Evolutionary conservation across 2,797 vertebrate species (phyloP).

Genomic region (Pseudochromis fuscus): DNA sequence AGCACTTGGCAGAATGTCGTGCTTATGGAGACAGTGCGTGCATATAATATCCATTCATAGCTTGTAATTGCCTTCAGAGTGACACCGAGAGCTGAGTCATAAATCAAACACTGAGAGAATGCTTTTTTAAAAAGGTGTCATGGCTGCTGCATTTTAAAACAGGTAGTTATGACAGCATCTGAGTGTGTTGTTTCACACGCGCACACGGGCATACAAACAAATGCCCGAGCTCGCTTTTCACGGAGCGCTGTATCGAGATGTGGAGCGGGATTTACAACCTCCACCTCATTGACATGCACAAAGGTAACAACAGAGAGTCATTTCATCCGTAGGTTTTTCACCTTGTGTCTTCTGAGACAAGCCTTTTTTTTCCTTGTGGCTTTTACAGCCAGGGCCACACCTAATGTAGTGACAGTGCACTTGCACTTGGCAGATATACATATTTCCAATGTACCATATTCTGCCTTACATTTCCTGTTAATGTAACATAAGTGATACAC

Average conservation of each 20-base stretch:
- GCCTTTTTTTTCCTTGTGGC: neutral
- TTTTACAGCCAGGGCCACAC: constrained; percentile 15
- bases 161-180: constrained; percentile 72
- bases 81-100: constrained; percentile 80
- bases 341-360: constrained; percentile 3
- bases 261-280: constrained; percentile 22
- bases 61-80: constrained; percentile 83
- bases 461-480: constrained; percentile 11
- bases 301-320: constrained; percentile 11
- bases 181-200: constrained; percentile 33
- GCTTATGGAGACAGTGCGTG: constrained; percentile 71
- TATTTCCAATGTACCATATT: neutral
- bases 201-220: constrained; percentile 8
- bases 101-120: constrained; percentile 77
- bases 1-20: constrained; percentile 76
- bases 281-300: constrained; percentile 23
- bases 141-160: constrained; percentile 66
- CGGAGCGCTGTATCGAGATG: constrained; percentile 19
- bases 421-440: neutral
- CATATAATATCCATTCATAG: constrained; percentile 83
- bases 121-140: constrained; percentile 70
- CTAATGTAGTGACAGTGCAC: constrained; percentile 1
- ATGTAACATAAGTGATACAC: constrained; percentile 13
- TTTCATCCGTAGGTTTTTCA: neutral
- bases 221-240: constrained; percentile 15